Conservation (phyloP, 1,140 invertebrate genomes). For the Trachelipus rathkii region DNA sequence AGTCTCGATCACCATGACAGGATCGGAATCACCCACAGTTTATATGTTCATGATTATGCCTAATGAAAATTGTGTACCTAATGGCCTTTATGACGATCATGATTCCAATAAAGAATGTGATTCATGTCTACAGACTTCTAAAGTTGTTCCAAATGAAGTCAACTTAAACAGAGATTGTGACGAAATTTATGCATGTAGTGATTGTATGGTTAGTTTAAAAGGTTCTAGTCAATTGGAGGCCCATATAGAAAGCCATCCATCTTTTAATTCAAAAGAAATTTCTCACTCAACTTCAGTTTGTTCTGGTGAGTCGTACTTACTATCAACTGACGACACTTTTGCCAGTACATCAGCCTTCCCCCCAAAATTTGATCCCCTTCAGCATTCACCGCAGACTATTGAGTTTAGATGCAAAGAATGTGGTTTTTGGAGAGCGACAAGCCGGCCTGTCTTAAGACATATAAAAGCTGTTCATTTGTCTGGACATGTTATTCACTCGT, state of each 20-base stretch:
- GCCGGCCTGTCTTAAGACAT: slow-evolving; percentile 39
- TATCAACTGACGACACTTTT: background rate
- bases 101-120: background rate
- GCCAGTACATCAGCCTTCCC: slow-evolving; percentile 9
- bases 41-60: background rate
- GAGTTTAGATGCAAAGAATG: slow-evolving; percentile 44
- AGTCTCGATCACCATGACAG: slow-evolving; percentile 25
- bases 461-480: slow-evolving; percentile 44
- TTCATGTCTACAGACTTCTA: background rate
- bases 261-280: background rate
- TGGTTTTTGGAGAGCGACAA: slow-evolving; percentile 38
- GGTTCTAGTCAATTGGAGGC: slow-evolving; percentile 37
- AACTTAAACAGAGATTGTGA: slow-evolving; percentile 1
- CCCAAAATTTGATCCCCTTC: background rate
- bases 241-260: slow-evolving; percentile 31
- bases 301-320: background rate
- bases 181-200: slow-evolving; percentile 36
- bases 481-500: slow-evolving; percentile 38
- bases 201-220: slow-evolving; percentile 32
- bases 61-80: background rate
- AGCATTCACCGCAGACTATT: slow-evolving; percentile 14
- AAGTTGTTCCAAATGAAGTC: background rate
- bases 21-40: slow-evolving; percentile 16
- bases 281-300: background rate
- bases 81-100: background rate